phyloP scores from a whole-genome alignment of 2,113 vertebrate species.

The Globicephala melas region DNA sequence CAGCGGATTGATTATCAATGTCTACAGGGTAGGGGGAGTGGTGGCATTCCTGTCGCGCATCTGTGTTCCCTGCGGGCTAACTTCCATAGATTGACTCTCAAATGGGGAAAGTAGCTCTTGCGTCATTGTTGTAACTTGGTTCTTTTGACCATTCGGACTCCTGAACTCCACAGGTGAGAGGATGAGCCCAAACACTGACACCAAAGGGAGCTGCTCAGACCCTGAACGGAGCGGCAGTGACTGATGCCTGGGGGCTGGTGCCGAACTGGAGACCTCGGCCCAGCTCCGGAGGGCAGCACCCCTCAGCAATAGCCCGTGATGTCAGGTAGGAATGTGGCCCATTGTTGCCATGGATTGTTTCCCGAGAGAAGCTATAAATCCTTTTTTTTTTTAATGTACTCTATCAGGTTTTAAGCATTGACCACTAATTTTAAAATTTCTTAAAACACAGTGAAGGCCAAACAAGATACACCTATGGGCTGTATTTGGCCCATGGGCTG shows the following conservation, averaged over 20 bases:
- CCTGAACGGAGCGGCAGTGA: accelerated
- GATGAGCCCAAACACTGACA: not conserved
- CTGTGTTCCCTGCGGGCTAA: too few relatives aligned
- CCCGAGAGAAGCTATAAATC: not conserved
- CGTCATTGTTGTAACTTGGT: not conserved
- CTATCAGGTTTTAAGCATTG: not conserved
- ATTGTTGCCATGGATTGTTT: not conserved
- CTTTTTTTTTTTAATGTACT: not conserved
- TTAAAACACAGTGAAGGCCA: not conserved
- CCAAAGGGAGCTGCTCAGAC: not conserved
- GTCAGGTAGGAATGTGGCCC: not conserved
- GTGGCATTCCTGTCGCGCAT: not conserved
- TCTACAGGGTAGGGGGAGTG: not conserved
- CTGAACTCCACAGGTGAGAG: not conserved
- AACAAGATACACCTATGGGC: not conserved
- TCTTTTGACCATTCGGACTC: too few relatives aligned
- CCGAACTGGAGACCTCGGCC: not conserved
- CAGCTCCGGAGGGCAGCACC: not conserved
- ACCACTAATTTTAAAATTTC: not conserved
- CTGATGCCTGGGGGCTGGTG: not conserved
- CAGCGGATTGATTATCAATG: not conserved
- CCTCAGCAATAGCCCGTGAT: not conserved
- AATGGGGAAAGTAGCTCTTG: not conserved
- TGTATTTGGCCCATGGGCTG: not conserved
- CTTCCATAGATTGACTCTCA: not conserved